A percentile compares a stretch with the other conserved stretches of the same genome.
Evolutionary conservation across 2,888 invertebrate species (phyloP).

Genomic region (Odontocerum albicorne): DNA sequence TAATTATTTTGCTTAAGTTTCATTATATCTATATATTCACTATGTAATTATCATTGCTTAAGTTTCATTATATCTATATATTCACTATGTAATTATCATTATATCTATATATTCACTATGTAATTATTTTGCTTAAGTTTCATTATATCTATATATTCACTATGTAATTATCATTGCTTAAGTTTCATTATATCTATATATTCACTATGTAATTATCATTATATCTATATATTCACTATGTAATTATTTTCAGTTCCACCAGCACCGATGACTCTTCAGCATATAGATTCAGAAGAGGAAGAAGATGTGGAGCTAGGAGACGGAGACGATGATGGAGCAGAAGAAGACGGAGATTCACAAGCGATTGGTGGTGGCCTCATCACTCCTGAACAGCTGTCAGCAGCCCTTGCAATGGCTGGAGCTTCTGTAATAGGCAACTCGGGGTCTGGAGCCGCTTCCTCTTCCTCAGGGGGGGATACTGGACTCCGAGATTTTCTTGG

Average conservation of each 20-base stretch:
- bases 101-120: too few species aligned
- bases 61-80: too few species aligned
- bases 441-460: not conserved
- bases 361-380: slow-evolving; percentile 57
- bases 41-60: too few species aligned
- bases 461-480: slow-evolving; percentile 1
- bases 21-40: too few species aligned
- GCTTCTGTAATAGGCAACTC: not conserved
- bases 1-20: too few species aligned
- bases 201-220: too few species aligned
- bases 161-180: too few species aligned
- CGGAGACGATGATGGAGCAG: slow-evolving; percentile 51
- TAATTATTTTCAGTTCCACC: not conserved
- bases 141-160: too few species aligned
- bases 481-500: slow-evolving; percentile 26
- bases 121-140: too few species aligned
- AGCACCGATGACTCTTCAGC: not conserved
- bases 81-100: too few species aligned
- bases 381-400: slow-evolving; percentile 74
- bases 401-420: slow-evolving; percentile 54
- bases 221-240: too few species aligned
- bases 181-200: too few species aligned
- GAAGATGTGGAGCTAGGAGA: slow-evolving; percentile 24
- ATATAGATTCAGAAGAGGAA: slow-evolving; percentile 29
- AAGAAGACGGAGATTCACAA: slow-evolving; percentile 41